A percentile compares a stretch with the other conserved stretches of the same genome.
These are phyloP conservation scores for Emmelina monodactyla DNA, from an alignment of 2,888 invertebrate genomes.

Conservation along the genomic window DNA sequence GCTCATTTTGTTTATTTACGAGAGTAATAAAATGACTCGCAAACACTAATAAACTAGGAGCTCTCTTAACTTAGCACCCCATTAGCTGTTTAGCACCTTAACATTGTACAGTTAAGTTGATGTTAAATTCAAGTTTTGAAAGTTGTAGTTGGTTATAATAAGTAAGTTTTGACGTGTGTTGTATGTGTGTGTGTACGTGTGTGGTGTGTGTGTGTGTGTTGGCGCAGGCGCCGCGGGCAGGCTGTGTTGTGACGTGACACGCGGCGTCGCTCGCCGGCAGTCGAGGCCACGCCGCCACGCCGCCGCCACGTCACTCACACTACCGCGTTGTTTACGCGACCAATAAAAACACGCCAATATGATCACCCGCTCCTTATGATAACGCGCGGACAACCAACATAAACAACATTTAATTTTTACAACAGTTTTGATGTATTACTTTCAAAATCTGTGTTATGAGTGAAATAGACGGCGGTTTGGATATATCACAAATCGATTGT, in stretches of 20 bases:
- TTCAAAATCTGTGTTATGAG: slow-evolving; percentile 27
- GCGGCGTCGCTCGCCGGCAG: slow-evolving; percentile 23
- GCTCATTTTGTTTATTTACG: too few species aligned
- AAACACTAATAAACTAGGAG: too few species aligned
- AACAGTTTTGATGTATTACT: slow-evolving; percentile 50
- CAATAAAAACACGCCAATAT: slow-evolving; percentile 38
- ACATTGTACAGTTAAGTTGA: not conserved
- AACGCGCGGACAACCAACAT: slow-evolving; percentile 21
- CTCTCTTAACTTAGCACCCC: too few species aligned
- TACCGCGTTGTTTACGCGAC: slow-evolving; percentile 42
- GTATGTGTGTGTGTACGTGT: slow-evolving; percentile 7
- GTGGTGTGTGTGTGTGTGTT: slow-evolving; percentile 16
- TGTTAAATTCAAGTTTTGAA: slow-evolving; percentile 1
- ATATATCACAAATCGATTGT: slow-evolving; percentile 27
- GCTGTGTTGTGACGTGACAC: slow-evolving; percentile 30
- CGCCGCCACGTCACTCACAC: slow-evolving; percentile 26
- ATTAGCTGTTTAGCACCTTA: too few species aligned
- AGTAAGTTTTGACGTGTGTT: slow-evolving; percentile 6
- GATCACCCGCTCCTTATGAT: slow-evolving; percentile 34
- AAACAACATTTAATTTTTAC: slow-evolving; percentile 38
- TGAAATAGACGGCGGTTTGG: slow-evolving; percentile 10
- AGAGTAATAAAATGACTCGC: too few species aligned
- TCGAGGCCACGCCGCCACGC: slow-evolving; percentile 28
- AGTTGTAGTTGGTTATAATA: too few species aligned
- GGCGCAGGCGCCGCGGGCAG: slow-evolving; percentile 18